Conservation (phyloP, 64 coral and sea anemone species). For the Orbicella faveolata region DNA sequence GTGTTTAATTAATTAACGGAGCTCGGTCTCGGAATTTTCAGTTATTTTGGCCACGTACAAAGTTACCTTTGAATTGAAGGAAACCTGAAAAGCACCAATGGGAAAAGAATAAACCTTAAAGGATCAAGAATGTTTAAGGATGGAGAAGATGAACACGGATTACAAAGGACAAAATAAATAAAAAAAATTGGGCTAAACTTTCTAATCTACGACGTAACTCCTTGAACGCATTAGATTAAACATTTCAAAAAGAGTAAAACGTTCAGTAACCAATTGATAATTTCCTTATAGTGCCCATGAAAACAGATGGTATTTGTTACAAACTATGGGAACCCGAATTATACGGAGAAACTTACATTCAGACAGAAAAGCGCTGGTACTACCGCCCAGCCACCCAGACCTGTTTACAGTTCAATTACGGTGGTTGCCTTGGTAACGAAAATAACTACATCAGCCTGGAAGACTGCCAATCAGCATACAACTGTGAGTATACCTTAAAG, state of each 20-base stretch:
- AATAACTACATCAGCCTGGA: background rate
- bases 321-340: constrained; percentile 18
- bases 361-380: constrained; percentile 31
- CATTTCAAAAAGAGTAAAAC: too few relatives aligned
- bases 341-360: background rate
- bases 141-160: too few relatives aligned
- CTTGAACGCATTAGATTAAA: too few relatives aligned
- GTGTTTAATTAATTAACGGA: background rate
- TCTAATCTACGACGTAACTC: too few relatives aligned
- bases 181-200: too few relatives aligned
- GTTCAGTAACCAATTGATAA: background rate
- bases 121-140: too few relatives aligned
- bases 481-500: constrained; percentile 10
- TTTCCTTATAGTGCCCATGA: background rate
- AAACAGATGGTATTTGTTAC: constrained; percentile 14
- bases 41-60: background rate
- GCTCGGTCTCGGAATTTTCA: too few relatives aligned
- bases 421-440: constrained; percentile 36
- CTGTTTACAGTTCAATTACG: constrained; percentile 26
- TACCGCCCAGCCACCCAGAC: background rate
- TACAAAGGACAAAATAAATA: too few relatives aligned
- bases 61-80: background rate
- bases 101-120: too few relatives aligned
- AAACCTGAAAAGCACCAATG: too few relatives aligned
- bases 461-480: background rate